Evolutionary conservation across 2,888 invertebrate genomes (phyloP).

Genomic region (Therioaphis trifolii): DNA sequence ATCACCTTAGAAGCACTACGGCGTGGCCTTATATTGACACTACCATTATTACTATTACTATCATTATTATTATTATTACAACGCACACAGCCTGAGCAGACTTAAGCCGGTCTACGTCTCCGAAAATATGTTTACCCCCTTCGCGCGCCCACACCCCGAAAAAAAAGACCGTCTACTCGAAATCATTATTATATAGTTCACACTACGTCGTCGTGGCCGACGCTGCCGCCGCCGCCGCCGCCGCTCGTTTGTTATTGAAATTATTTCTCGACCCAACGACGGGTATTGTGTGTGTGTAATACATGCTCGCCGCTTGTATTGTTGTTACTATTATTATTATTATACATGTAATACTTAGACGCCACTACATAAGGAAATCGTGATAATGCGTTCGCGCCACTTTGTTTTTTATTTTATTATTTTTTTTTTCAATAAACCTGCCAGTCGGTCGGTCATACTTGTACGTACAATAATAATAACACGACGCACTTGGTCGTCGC

Average conservation of each 20-base stretch:
- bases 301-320: slow-evolving; percentile 5
- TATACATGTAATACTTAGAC: slow-evolving; percentile 32
- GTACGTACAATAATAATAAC: background rate
- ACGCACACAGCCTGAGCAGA: background rate
- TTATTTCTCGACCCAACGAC: slow-evolving; percentile 3
- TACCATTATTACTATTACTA: background rate
- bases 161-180: background rate
- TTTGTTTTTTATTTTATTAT: no score
- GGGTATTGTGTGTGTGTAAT: background rate
- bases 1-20: background rate
- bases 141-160: slow-evolving; percentile 6
- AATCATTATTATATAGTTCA: slow-evolving; percentile 27
- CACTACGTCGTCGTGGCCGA: slow-evolving; percentile 23
- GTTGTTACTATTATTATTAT: slow-evolving; percentile 25
- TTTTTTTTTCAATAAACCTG: slow-evolving; percentile 23
- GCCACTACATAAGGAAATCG: slow-evolving; percentile 39
- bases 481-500: background rate
- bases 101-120: background rate
- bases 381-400: slow-evolving; percentile 56
- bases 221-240: no score
- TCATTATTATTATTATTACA: background rate
- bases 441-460: background rate
- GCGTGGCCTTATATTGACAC: background rate
- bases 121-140: slow-evolving; percentile 1
- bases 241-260: slow-evolving; percentile 22